Evolutionary conservation across 2,797 vertebrate species (phyloP).

Genomic region (Borostomias antarcticus): DNA sequence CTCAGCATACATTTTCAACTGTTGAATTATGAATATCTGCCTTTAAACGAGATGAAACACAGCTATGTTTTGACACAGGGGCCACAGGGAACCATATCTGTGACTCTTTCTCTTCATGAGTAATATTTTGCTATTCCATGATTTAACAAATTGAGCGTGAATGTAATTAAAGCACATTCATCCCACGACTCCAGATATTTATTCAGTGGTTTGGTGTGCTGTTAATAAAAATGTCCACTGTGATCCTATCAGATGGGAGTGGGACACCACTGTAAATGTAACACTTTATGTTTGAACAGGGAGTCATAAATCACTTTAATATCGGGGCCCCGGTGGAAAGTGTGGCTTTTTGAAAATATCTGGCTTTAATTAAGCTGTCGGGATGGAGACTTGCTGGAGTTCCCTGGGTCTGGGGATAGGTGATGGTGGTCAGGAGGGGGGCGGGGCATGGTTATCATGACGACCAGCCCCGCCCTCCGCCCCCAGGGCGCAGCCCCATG

Average conservation of each 20-base stretch:
- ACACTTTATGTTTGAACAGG: constrained; percentile 72
- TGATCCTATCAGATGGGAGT: constrained; percentile 63
- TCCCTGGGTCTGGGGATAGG: constrained; percentile 54
- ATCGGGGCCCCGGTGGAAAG: constrained; percentile 59
- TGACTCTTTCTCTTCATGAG: constrained; percentile 14
- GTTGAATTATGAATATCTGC: constrained; percentile 24
- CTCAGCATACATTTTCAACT: constrained; percentile 24
- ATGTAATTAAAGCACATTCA: constrained; percentile 74
- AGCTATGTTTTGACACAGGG: not conserved
- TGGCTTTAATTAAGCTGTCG: constrained; percentile 77
- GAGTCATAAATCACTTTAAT: constrained; percentile 76
- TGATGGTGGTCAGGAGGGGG: constrained; percentile 67
- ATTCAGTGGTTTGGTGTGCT: constrained; percentile 61
- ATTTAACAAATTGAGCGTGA: constrained; percentile 69
- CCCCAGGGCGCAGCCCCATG: constrained; percentile 39
- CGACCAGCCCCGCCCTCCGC: constrained; percentile 6
- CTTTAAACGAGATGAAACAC: constrained; percentile 25
- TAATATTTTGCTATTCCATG: constrained; percentile 53
- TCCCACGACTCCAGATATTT: constrained; percentile 66
- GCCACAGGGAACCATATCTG: not conserved
- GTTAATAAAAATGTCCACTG: constrained; percentile 75
- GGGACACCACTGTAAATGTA: constrained; percentile 66
- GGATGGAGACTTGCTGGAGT: constrained; percentile 28
- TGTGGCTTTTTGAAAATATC: constrained; percentile 56
- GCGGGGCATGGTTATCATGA: constrained; percentile 56